These are phyloP conservation scores for Spongilla lacustris DNA, from an alignment of 37 sponge, comb jelly and placozoan species.

Conservation along the genomic window DNA sequence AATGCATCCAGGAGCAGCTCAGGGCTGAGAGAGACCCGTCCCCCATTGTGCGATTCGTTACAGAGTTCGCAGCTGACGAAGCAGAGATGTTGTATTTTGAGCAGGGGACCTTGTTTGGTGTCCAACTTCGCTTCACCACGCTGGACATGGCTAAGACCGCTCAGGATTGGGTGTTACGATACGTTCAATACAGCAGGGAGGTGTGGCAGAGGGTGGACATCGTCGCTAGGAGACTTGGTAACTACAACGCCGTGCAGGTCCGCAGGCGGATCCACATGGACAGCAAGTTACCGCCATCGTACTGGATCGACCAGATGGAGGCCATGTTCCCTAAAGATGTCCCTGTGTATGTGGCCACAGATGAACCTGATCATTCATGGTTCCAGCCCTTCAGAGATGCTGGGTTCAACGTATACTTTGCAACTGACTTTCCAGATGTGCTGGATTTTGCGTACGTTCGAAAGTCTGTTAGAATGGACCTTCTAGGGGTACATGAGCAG, in stretches of 20 bases:
- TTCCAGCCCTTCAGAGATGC: slow-evolving; percentile 53
- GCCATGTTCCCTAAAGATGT: slow-evolving; percentile 25
- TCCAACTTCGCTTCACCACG: slow-evolving; percentile 69
- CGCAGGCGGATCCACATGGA: slow-evolving; percentile 62
- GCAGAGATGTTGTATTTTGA: slow-evolving; percentile 84
- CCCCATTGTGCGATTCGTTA: slow-evolving; percentile 56
- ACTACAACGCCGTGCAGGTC: slow-evolving; percentile 84
- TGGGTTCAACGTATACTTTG: slow-evolving; percentile 66
- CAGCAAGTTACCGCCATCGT: slow-evolving; percentile 24
- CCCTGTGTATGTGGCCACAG: slow-evolving; percentile 85
- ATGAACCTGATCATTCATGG: slow-evolving; percentile 50
- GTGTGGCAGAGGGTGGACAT: slow-evolving; percentile 17
- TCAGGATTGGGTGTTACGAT: slow-evolving; percentile 53
- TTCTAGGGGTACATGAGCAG: slow-evolving; percentile 82
- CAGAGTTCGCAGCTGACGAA: slow-evolving; percentile 48
- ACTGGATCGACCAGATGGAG: slow-evolving; percentile 69
- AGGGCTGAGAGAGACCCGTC: neutral
- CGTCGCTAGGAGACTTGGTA: slow-evolving; percentile 40
- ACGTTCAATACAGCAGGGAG: slow-evolving; percentile 27
- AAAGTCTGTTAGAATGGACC: slow-evolving; percentile 36
- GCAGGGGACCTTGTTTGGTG: slow-evolving; percentile 86
- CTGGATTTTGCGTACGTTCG: slow-evolving; percentile 26
- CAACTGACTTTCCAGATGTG: slow-evolving; percentile 42
- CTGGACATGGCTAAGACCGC: slow-evolving; percentile 41
- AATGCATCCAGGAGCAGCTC: slow-evolving; percentile 62